Evolutionary conservation across 2,113 vertebrate genomes (phyloP), one percentile per base, ranked within the genome.

Genomic region (Daphoenositta chrysoptera): DNA sequence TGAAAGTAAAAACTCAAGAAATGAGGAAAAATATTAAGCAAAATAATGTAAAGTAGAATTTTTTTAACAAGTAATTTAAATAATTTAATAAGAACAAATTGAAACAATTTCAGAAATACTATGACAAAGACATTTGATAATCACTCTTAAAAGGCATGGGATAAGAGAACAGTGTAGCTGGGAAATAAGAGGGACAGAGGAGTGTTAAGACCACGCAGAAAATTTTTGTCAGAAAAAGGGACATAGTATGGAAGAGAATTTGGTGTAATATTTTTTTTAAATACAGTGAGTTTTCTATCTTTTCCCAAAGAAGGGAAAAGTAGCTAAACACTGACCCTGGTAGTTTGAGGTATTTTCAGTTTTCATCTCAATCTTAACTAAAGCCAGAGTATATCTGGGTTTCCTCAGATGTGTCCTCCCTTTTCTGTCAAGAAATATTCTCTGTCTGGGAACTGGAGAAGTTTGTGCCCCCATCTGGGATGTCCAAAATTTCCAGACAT

Each of bases 341-440:
- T 31, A 83, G 10, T 66, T 63, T 81, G 20, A 10, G 13, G 3
- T 77, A 79, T 84, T 91, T 93, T 71, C 22, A 60, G 23, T 83
- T 90, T 90, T 88, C 24, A 39, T 89, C 93, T 94, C 54, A 72
- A 19, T 57, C 51, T 86, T 93, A 88, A 83, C 53, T 81, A 81
- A 33, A 80, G 72, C 13, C 91, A 90, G 64, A 81, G 58, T 78
- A 83, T 47, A 81, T 96, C 93, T 97, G 95, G 90, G 87, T 94
- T 95, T 89, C 47, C 8, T 97, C 96, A 96, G 68, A 83, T 7
- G 8, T 75, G 51, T 95, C 89, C 95, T 95, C 95, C 94, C 72
- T 94, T 93, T 92, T 92, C 80, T 86, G 35, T 37, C 0, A 48
- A 73, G 83, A 97, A 94, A 70, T 81, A 70, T 94, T 78, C 63